Base-by-base conservation (phyloP, 2,113 vertebrate genomes). In the Trinectes maculatus region DNA sequence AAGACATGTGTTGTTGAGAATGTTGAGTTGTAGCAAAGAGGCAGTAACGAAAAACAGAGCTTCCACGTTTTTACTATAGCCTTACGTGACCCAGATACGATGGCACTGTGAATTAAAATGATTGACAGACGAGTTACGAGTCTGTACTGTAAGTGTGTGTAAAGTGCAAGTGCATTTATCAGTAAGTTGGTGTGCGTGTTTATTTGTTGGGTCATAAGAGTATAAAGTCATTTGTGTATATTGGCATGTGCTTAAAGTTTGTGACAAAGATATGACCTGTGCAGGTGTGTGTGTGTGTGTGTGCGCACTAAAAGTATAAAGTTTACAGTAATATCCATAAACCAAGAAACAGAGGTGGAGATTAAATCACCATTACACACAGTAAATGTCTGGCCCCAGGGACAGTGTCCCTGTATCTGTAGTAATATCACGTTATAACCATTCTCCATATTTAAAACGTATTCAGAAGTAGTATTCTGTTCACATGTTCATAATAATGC, bases 301-400 rank as follows among this genome's bases (percentile, higher is more conserved):
- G 15, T 40, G 37, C 31, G 11, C 29, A 21, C 8, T 13, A 5
- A 1, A 19, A 22, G 19, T 51, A 18, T 60, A 57, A 18, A 42
- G 42, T 58, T 82, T 70, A 61, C 48, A 46, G 46, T 36, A 54
- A 44, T 6, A 21, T 8, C 10, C 61, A 70, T 55, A 72, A 82
- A 78, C 72, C 46, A 42, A 15, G 39, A 7, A 0, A 3, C 3
- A 2, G 44, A 43, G 67, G 19, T 13, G 29, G 37, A 33, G 51
- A 84, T 71, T 80, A 69, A 24, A 33, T 53, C 19, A 36, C 34
- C 33, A 74, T 69, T 77, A 72, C 16, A 34, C 24, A n/a, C 33
- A 46, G 40, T 77, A 65, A 69, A 55, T 13, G 3, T 18, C 19
- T 26, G 21, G 16, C 8, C n/a, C 2, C 10, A 22, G 10, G 4